Percentiles rank a stretch among this genome's conserved stretches.
Evolutionary conservation across 2,113 vertebrate genomes (phyloP).

Genomic region (Cryptomyrus ogoouensis): DNA sequence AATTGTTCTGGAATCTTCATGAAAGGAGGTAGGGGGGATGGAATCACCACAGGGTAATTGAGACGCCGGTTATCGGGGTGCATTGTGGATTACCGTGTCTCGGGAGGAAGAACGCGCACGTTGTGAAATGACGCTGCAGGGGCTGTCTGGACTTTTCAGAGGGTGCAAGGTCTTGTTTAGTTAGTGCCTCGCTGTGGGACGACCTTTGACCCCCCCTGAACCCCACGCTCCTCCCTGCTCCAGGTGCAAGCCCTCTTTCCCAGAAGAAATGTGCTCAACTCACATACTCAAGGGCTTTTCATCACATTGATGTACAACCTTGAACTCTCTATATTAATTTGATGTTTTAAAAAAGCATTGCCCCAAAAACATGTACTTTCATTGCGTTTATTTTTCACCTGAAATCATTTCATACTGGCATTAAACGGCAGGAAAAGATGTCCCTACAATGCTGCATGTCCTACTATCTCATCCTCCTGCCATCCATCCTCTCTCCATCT

Average conservation of each 20-base stretch:
- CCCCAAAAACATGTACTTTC: not conserved
- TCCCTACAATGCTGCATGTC: not conserved
- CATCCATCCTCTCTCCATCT: not conserved
- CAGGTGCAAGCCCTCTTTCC: conserved; percentile 73
- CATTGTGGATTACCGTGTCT: conserved; percentile 74
- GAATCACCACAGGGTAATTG: conserved; percentile 60
- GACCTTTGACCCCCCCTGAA: conserved; percentile 64
- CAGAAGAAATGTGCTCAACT: conserved; percentile 29
- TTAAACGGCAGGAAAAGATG: not conserved
- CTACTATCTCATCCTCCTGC: not conserved
- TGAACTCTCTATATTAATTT: not conserved
- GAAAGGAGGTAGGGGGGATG: conserved; percentile 37
- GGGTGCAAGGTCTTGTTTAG: conserved; percentile 69
- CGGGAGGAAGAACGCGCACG: conserved; percentile 63
- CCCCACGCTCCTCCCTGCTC: conserved; percentile 61
- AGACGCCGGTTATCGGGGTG: conserved; percentile 67
- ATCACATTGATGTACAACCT: not conserved
- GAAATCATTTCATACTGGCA: not conserved
- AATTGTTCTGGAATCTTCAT: conserved; percentile 72
- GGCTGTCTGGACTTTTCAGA: conserved; percentile 71
- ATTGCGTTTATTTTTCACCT: not conserved
- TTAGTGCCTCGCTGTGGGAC: conserved; percentile 60
- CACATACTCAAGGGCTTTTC: conserved; percentile 23
- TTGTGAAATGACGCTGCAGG: conserved; percentile 70
- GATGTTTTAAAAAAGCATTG: not conserved